Evolutionary conservation across 2,888 invertebrate species (phyloP).

Genomic region (Epirrita christyi): DNA sequence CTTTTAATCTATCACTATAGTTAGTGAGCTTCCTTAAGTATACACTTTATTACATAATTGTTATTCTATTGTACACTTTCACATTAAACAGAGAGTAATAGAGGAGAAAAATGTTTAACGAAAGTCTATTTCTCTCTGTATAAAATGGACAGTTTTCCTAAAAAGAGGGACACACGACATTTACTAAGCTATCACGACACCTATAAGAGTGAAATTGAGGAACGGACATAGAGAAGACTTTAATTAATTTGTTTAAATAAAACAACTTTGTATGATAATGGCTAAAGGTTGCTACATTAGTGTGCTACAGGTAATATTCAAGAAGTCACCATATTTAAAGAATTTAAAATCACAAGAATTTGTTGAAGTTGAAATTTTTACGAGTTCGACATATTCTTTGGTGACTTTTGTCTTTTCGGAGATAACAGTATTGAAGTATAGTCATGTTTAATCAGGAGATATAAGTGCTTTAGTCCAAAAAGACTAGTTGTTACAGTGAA

Average conservation of each 20-base stretch:
- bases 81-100: constrained; percentile 31
- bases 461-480: constrained; percentile 48
- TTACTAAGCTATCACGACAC: constrained; percentile 82
- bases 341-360: constrained; percentile 25
- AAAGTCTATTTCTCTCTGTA: constrained; percentile 31
- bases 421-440: constrained; percentile 29
- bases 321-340: constrained; percentile 36
- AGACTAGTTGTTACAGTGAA: constrained; percentile 46
- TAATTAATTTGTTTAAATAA: constrained; percentile 66
- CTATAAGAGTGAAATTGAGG: constrained; percentile 83
- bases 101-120: constrained; percentile 27
- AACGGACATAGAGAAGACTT: constrained; percentile 81
- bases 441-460: constrained; percentile 36
- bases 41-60: constrained; percentile 52
- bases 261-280: constrained; percentile 55
- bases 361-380: constrained; percentile 19
- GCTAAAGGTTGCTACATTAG: constrained; percentile 56
- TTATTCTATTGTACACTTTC: constrained; percentile 47
- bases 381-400: constrained; percentile 23
- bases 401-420: constrained; percentile 36
- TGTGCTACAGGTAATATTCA: constrained; percentile 57
- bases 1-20: constrained; percentile 55
- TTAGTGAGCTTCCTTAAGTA: constrained; percentile 76
- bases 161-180: constrained; percentile 79
- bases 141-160: constrained; percentile 43